Conservation (phyloP, 64 coral and sea anemone genomes). For the Dendronephthya gigantea region DNA sequence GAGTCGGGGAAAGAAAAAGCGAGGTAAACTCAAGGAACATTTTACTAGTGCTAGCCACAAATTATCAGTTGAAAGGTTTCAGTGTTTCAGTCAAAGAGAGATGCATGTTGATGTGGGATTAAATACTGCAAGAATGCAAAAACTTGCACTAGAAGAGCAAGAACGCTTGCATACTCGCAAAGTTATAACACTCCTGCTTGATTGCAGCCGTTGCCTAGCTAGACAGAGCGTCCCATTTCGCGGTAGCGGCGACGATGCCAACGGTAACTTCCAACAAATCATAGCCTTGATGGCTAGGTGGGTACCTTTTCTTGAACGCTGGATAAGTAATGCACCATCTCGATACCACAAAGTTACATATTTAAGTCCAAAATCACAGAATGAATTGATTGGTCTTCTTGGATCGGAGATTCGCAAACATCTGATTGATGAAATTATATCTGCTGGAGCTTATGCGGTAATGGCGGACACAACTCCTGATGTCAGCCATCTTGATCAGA, state of each 20-base stretch:
- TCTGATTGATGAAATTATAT: neutral
- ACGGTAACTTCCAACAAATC: constrained; percentile 18
- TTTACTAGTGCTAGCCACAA: neutral
- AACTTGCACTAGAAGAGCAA: neutral
- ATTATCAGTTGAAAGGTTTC: neutral
- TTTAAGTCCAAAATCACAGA: neutral
- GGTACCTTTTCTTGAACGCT: neutral
- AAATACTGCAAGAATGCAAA: neutral
- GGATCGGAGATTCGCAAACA: neutral
- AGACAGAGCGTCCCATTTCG: constrained; percentile 7
- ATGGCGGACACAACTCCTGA: neutral
- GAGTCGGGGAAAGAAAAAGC: neutral
- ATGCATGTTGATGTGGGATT: neutral
- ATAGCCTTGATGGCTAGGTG: neutral
- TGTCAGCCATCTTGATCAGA: neutral
- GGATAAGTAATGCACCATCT: neutral
- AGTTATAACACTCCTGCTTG: neutral
- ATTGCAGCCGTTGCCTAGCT: neutral
- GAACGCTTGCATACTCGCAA: neutral
- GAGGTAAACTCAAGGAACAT: neutral
- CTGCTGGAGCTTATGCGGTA: neutral
- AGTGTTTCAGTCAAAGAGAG: neutral
- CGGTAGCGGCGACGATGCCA: neutral
- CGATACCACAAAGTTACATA: neutral
- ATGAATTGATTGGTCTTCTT: neutral